Evolutionary conservation across 2,113 vertebrate genomes (phyloP).

Genomic region (Coracopsis vasa): DNA sequence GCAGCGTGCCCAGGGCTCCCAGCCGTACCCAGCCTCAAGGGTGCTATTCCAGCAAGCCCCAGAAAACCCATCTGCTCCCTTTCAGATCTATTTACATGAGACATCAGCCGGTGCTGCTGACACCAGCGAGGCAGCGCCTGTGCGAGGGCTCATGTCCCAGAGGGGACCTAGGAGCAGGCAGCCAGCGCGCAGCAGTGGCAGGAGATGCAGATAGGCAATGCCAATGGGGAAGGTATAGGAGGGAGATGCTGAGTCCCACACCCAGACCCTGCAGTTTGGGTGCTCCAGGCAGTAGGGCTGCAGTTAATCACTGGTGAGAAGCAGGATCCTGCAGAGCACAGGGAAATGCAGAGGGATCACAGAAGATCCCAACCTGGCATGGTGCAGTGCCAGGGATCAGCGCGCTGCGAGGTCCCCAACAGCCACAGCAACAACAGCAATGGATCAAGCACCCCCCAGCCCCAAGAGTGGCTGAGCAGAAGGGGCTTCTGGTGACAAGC

Average conservation of each 20-base stretch:
- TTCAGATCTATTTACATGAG: background rate
- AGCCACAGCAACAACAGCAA: rapidly evolving
- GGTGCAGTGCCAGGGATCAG: background rate
- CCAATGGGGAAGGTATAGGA: rapidly evolving
- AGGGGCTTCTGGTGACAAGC: background rate
- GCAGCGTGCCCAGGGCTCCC: background rate
- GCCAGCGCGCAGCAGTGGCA: rapidly evolving
- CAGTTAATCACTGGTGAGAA: background rate
- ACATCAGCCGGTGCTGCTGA: background rate
- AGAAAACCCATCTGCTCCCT: background rate
- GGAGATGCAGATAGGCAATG: rapidly evolving
- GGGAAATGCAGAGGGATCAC: rapidly evolving
- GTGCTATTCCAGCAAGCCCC: background rate
- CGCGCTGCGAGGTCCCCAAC: rapidly evolving
- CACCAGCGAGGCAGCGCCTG: background rate
- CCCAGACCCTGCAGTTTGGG: rapidly evolving
- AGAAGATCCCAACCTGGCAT: rapidly evolving
- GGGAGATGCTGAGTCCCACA: rapidly evolving
- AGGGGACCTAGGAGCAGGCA: background rate
- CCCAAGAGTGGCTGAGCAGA: rapidly evolving
- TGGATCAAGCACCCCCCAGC: background rate
- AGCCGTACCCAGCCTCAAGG: background rate
- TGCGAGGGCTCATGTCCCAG: background rate
- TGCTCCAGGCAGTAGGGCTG: background rate
- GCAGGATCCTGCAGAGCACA: background rate